Conservation (phyloP, 53 echinoderm and acorn worm genomes). For the Arbacia lixula region DNA sequence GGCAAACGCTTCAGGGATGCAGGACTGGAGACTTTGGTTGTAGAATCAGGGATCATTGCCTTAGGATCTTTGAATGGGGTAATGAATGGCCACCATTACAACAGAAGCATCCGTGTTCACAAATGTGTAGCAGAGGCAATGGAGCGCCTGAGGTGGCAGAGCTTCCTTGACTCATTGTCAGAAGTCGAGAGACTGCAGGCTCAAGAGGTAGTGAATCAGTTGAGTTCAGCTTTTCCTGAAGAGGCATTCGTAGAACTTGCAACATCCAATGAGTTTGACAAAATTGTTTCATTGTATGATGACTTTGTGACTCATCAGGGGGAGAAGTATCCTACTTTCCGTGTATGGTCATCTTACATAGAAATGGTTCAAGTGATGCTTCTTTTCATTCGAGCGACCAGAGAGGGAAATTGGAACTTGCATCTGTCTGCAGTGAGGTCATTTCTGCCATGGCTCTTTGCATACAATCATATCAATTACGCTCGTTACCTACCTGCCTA, state of each 20-base stretch:
- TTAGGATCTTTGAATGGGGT: constrained; percentile 56
- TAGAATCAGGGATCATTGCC: constrained; percentile 63
- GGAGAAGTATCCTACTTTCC: constrained; percentile 33
- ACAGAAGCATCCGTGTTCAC: constrained; percentile 56
- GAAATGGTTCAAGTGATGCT: constrained; percentile 59
- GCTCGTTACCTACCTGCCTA: constrained; percentile 71
- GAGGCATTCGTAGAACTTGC: background rate
- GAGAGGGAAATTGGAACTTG: constrained; percentile 69
- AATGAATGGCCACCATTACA: constrained; percentile 60
- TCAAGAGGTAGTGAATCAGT: background rate
- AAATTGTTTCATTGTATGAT: background rate
- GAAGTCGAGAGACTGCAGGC: background rate
- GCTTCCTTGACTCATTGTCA: constrained; percentile 13
- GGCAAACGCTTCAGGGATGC: constrained; percentile 64
- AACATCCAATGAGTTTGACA: background rate
- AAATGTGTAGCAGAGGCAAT: constrained; percentile 59
- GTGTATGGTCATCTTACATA: constrained; percentile 56
- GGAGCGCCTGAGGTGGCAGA: constrained; percentile 50
- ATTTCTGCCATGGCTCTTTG: constrained; percentile 76
- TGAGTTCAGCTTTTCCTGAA: background rate
- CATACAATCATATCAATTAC: constrained; percentile 67
- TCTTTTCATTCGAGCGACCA: constrained; percentile 44
- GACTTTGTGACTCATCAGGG: background rate
- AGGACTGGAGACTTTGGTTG: constrained; percentile 49
- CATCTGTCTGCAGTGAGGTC: constrained; percentile 58